Evolutionary conservation across 2,888 invertebrate species (phyloP), one percentile per base, ranked within the genome.

Genomic region (Pollenia amentaria): DNA sequence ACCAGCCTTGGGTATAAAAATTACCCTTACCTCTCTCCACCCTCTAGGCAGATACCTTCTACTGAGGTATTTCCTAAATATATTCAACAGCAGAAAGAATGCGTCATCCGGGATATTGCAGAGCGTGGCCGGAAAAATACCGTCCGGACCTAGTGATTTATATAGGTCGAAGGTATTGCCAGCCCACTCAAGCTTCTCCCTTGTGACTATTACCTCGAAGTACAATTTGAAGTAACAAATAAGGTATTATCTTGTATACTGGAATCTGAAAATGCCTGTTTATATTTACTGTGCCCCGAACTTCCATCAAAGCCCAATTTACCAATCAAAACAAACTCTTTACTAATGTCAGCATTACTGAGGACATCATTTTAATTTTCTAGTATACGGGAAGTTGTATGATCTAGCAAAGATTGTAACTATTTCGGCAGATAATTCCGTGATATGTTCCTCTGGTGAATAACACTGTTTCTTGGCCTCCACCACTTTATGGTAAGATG

Each of bases 381-480:
- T 46, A 46, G 46, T 46, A 9, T 46, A 46, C n/a, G n/a, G 48
- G 48, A 48, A 48, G 48, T 48, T 48, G 48, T 48, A 48, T 48
- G 14, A 48, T 48, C 48, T 14, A 48, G 48, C 48, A 48, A 48
- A 8, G 48, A 48, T 48, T 48, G 7, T 11, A 9, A 48, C 18
- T 73, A 48, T 46, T 48, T 48, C 62, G 11, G 57, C 46, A 57
- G 75, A 69, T 48, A 51, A 69, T 69, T 69, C 67, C 67, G 48
- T 67, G 67, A 67, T 46, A 67, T 67, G 67, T 67, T 67, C 46
- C 21, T 67, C 67, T 67, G 46, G 67, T 67, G 67, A 21, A 67
- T 67, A 67, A 46, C 67, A 67, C 67, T 67, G 67, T 46, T 67
- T 67, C 67, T 67, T 67, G 67, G 46, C 67, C 48, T 67, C 67